Conservation (phyloP, 2,113 vertebrate genomes). For the Scomber scombrus region DNA sequence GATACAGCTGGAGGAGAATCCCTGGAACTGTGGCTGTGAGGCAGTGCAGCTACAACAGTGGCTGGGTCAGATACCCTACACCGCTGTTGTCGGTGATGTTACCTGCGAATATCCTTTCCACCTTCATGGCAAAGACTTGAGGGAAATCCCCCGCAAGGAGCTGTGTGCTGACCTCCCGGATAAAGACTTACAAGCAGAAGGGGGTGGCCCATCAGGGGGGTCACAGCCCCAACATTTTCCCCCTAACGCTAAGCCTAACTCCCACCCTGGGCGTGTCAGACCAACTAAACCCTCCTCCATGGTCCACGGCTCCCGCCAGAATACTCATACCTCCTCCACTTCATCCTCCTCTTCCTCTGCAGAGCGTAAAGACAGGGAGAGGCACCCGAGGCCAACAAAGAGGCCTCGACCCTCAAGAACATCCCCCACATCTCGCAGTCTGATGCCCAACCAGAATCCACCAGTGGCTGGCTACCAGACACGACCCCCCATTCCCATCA, state of each 20-base stretch:
- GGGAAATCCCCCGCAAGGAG: constrained; percentile 94
- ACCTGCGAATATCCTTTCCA: constrained; percentile 98
- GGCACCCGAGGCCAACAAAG: constrained; percentile 91
- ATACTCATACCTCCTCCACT: constrained; percentile 86
- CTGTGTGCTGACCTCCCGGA: constrained; percentile 90
- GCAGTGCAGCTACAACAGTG: constrained; percentile 95
- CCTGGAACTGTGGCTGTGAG: constrained; percentile 98
- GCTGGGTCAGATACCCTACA: constrained; percentile 97
- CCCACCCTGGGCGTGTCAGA: constrained; percentile 90
- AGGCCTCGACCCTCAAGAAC: constrained; percentile 90
- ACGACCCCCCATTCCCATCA: constrained; percentile 95
- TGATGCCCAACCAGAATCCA: constrained; percentile 93
- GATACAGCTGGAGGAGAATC: constrained; percentile 98
- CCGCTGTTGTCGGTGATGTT: constrained; percentile 95
- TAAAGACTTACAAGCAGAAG: constrained; percentile 85
- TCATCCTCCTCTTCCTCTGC: constrained; percentile 87
- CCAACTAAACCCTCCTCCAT: constrained; percentile 97
- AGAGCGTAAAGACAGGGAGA: constrained; percentile 90
- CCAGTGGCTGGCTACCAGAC: constrained; percentile 96
- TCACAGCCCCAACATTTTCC: constrained; percentile 72
- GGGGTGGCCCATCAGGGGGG: constrained; percentile 88
- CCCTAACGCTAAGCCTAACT: constrained; percentile 75
- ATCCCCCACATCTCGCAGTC: constrained; percentile 90
- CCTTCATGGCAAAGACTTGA: constrained; percentile 96
- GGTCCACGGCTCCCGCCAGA: constrained; percentile 93